Evolutionary conservation across 1,140 invertebrate species (phyloP), one percentile per base, ranked within the genome.

Genomic region (Ericerus pela): DNA sequence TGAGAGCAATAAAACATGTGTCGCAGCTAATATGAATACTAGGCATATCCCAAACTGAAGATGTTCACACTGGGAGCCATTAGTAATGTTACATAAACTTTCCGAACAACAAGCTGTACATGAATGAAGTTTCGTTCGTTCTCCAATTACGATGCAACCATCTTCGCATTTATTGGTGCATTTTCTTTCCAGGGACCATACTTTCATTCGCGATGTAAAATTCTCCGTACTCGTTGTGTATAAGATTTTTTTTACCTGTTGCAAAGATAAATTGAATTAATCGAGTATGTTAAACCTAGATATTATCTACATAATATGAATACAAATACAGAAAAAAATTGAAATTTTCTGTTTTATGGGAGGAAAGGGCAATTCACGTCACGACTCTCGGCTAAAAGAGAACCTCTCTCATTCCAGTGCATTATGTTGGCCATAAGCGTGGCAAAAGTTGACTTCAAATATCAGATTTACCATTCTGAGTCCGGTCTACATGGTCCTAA

Each of bases 61-160:
- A n/a, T n/a, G n/a, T n/a, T n/a, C n/a, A n/a, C n/a, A n/a, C n/a
- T n/a, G n/a, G n/a, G 30, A 41, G 1, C 75, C 76, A 53, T 74
- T 81, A 1, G 81, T 82, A 41, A 74, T 76, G 67, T 89, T 89
- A 68, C 86, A 90, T 0, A 81, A 74, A n/a, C 79, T 79, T 18
- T 75, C 75, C 26, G 62, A 62, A 66, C 87, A 90, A 63, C 87
- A 90, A 1, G 81, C 79, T 0, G 83, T 87, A 64, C 85, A 89
- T 2, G 84, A 82, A 64, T 85, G 84, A 0, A 91, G 68, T 65
- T 90, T 89, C 0, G 84, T 89, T 24, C 87, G 69, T 67, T 91
- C 88, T 0, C 71, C 85, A 57, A 88, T 88, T 6, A 88, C 76
- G 58, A 89, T 87, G 68, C 86, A 90, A 10, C 85, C 86, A 0